Evolutionary conservation across 2,113 vertebrate genomes (phyloP).

Genomic region (Poeciliopsis occidentalis): DNA sequence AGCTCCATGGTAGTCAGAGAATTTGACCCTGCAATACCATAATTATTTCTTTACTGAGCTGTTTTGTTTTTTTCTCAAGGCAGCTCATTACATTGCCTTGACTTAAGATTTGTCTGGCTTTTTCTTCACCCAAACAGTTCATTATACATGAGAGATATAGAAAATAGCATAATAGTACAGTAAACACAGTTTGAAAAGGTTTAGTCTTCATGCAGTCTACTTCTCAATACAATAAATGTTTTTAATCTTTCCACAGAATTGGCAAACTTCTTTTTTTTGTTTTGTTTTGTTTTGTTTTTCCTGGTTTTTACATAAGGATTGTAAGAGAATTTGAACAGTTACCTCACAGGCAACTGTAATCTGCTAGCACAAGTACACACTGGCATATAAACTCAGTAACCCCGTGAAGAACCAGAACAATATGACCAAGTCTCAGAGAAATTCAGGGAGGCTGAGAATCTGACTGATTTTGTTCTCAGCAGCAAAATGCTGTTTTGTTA

Average conservation of each 20-base stretch:
- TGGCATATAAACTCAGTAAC: slow-evolving; percentile 56
- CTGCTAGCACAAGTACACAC: slow-evolving; percentile 42
- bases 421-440: slow-evolving; percentile 37
- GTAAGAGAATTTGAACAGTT: slow-evolving; percentile 17
- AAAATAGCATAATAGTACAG: neutral
- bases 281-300: neutral
- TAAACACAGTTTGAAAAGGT: neutral
- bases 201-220: neutral
- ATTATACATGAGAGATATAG: neutral
- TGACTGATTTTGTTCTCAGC: slow-evolving; percentile 28
- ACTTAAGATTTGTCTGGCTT: neutral
- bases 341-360: slow-evolving; percentile 48
- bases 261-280: neutral
- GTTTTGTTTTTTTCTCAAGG: neutral
- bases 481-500: slow-evolving; percentile 13
- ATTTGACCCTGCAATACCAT: too few species aligned
- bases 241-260: neutral
- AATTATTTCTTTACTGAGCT: too few species aligned
- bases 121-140: neutral
- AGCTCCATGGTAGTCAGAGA: neutral
- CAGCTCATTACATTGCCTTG: too few species aligned
- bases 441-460: slow-evolving; percentile 26
- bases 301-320: neutral
- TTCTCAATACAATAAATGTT: neutral
- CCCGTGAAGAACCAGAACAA: slow-evolving; percentile 38